phyloP scores from a whole-genome alignment of 2,888 invertebrate species.

The Chymomyza fuscimana region DNA sequence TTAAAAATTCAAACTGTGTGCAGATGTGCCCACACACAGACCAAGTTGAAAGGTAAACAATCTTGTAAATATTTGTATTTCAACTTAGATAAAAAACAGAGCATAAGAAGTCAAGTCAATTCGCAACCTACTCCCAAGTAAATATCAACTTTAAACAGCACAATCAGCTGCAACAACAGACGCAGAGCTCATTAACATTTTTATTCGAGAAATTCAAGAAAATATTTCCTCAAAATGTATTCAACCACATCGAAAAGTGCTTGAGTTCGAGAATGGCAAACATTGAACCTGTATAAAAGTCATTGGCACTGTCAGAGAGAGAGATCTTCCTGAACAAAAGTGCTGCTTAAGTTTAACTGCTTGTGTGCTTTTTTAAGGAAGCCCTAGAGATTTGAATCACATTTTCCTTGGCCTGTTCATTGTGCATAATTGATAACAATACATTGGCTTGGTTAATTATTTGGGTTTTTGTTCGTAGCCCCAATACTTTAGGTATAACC shows the following conservation, averaged over 20 bases:
- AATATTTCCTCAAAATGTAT: slow-evolving; percentile 57
- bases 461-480: too few species aligned
- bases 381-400: not conserved
- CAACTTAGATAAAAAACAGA: slow-evolving; percentile 15
- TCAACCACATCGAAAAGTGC: slow-evolving; percentile 27
- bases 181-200: slow-evolving; percentile 61
- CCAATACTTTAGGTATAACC: too few species aligned
- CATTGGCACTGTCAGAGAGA: not conserved
- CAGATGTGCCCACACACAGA: slow-evolving; percentile 2
- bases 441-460: too few species aligned
- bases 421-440: too few species aligned
- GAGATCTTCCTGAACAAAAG: not conserved
- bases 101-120: slow-evolving; percentile 7
- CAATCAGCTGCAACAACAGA: slow-evolving; percentile 37
- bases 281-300: slow-evolving; percentile 2
- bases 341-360: not conserved
- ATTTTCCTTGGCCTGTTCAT: not conserved
- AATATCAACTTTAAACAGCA: slow-evolving; percentile 33
- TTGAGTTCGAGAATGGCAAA: not conserved
- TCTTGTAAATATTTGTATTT: slow-evolving; percentile 49
- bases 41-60: slow-evolving; percentile 67
- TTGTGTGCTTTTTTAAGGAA: not conserved
- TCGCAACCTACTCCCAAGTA: too few species aligned
- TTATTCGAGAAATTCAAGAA: slow-evolving; percentile 56
- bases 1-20: slow-evolving; percentile 55